Evolutionary conservation across 2,797 vertebrate genomes (phyloP), one percentile per base, ranked within the genome.

Genomic region (Scyliorhinus canicula): DNA sequence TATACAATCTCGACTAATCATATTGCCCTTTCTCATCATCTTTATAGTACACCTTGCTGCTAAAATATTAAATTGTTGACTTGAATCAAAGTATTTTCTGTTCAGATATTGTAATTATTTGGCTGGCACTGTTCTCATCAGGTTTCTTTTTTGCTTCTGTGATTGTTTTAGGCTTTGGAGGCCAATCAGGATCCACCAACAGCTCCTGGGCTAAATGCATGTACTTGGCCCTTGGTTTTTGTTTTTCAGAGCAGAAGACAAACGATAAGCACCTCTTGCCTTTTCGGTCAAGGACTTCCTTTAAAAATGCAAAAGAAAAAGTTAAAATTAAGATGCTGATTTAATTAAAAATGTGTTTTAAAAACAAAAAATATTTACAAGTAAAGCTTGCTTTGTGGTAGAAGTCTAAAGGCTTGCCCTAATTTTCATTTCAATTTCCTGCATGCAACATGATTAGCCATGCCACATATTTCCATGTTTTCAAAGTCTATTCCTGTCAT

Each of bases 201-300:
- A 99, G 97, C 97, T 99, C 99, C 97, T 99, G 98, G 95, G 99
- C 99, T 96, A 99, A 97, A 95, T 99, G 98, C 98, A 98, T 98
- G 96, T 99, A 99, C 95, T 98, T 99, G 82, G 99, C 99, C 96
- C 99, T 98, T 95, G 98, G 99, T 0, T 96, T 96, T 95, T 96
- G 98, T 96, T 97, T 98, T 96, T 95, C 96, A 71, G 96, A 97
- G 84, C 97, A 97, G 95, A 98, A 97, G 24, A 98, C 95, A 95
- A 97, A 97, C 44, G 97, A 97, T 90, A 98, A 96, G 96, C 97
- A 97, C 95, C 97, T 98, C 95, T 96, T 96, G 0, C 96, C 96
- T 96, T 96, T 97, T 69, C 96, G 95, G 88, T 98, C 98, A 96
- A 97, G 96, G 44, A 96, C 96, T 94, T 96, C 97, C 99, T 99